Percentiles rank a stretch among this genome's conserved stretches.
phyloP scores from a whole-genome alignment of 37 sponge, comb jelly and placozoan species.

The Spongilla lacustris region DNA sequence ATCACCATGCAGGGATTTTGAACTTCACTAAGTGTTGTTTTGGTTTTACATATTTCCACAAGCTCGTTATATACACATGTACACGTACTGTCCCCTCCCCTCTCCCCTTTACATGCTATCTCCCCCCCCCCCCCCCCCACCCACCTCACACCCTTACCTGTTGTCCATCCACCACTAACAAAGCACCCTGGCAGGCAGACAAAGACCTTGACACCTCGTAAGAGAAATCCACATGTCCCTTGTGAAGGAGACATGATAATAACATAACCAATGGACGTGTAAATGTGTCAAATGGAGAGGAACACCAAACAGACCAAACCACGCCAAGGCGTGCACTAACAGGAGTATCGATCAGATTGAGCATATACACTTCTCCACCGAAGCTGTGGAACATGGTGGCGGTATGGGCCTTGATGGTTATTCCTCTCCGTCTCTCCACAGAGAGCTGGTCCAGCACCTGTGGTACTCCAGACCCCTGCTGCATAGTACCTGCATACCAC shows the following conservation, averaged over 20 bases:
- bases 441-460: slow-evolving; percentile 93
- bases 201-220: slow-evolving; percentile 95
- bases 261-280: background rate
- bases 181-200: slow-evolving; percentile 90
- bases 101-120: background rate
- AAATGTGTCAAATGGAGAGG: no score
- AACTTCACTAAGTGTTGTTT: no score
- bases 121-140: no score
- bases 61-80: no score
- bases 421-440: slow-evolving; percentile 96
- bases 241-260: background rate
- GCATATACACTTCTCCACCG: slow-evolving; percentile 66
- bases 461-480: slow-evolving; percentile 5
- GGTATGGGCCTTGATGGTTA: slow-evolving; percentile 98
- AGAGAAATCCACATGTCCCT: slow-evolving; percentile 97
- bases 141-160: slow-evolving; percentile 47
- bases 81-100: no score
- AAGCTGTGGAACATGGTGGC: slow-evolving; percentile 71
- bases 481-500: slow-evolving; percentile 54
- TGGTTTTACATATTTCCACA: no score
- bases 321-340: slow-evolving; percentile 62
- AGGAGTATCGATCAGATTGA: slow-evolving; percentile 98
- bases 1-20: no score
- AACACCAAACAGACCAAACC: no score
- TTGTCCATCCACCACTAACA: slow-evolving; percentile 93